Evolutionary conservation across 2,888 invertebrate species (phyloP).

Genomic region (Trisateles emortualis): DNA sequence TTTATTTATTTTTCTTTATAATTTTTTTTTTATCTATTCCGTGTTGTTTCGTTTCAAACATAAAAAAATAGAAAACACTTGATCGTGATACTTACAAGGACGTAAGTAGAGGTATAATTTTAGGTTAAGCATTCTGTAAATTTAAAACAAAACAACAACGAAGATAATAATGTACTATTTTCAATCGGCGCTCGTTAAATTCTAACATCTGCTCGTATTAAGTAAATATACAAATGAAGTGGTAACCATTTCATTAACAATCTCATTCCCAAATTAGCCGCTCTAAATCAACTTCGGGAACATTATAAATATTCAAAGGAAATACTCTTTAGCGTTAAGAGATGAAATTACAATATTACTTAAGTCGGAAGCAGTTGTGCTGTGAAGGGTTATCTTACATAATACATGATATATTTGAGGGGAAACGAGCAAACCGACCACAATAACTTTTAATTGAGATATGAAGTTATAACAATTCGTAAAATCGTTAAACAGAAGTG

Average conservation of each 20-base stretch:
- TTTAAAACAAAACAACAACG: neutral
- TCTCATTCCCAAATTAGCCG: conserved; percentile 41
- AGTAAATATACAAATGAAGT: conserved; percentile 36
- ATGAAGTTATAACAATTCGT: conserved; percentile 24
- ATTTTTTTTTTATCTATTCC: too few relatives aligned
- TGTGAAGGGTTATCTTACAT: conserved; percentile 26
- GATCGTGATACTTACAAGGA: too few relatives aligned
- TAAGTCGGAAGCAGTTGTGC: conserved; percentile 11
- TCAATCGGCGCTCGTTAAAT: conserved; percentile 24
- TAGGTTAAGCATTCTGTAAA: too few relatives aligned
- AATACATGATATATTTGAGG: conserved; percentile 12
- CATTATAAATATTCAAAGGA: conserved; percentile 51
- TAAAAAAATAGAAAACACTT: too few relatives aligned
- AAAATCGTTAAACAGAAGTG: conserved; percentile 13
- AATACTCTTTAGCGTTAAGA: conserved; percentile 34
- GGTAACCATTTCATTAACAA: conserved; percentile 44
- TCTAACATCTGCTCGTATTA: conserved; percentile 35
- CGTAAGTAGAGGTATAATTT: too few relatives aligned
- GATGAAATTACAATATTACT: conserved; percentile 27
- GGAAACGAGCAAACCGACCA: conserved; percentile 3
- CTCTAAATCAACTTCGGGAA: conserved; percentile 48
- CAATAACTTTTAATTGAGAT: conserved; percentile 23
- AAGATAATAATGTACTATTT: conserved; percentile 1
- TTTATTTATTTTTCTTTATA: too few relatives aligned
- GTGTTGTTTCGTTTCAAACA: too few relatives aligned